phyloP scores from a whole-genome alignment of 1,140 invertebrate species.

The Leptestheria dahalacensis region DNA sequence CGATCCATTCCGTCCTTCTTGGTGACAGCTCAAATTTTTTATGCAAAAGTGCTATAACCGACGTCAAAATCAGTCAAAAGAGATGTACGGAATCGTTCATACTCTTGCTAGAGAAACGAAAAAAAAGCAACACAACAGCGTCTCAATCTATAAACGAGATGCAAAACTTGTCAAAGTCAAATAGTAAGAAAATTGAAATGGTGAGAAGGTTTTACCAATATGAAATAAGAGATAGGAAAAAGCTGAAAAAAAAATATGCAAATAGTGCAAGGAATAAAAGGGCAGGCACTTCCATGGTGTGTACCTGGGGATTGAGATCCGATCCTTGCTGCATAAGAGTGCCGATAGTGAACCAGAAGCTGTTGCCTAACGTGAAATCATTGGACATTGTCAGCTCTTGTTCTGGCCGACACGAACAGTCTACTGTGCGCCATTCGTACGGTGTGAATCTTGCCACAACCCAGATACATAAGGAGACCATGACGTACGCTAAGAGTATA shows the following conservation, averaged over 20 bases:
- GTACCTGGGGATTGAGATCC: slow-evolving; percentile 31
- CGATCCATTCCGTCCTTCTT: neutral
- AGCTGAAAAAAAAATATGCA: slow-evolving; percentile 29
- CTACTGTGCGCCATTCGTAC: slow-evolving; percentile 42
- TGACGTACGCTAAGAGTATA: slow-evolving; percentile 36
- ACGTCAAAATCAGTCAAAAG: neutral
- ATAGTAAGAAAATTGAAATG: neutral
- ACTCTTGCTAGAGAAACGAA: too few species aligned
- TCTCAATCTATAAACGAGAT: neutral
- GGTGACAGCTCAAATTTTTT: neutral
- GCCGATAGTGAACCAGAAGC: slow-evolving; percentile 67
- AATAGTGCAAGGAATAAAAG: slow-evolving; percentile 16
- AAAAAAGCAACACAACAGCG: too few species aligned
- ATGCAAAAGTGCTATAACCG: neutral
- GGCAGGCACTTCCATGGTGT: neutral
- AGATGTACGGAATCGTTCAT: neutral
- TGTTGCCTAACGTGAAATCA: slow-evolving; percentile 63
- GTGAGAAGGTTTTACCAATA: neutral
- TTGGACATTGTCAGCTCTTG: slow-evolving; percentile 39
- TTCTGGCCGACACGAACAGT: slow-evolving; percentile 21
- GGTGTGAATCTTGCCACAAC: slow-evolving; percentile 41
- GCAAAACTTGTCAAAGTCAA: neutral
- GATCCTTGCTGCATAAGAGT: slow-evolving; percentile 45
- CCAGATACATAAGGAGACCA: slow-evolving; percentile 39
- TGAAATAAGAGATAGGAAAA: slow-evolving; percentile 4